Evolutionary conservation across 2,888 invertebrate genomes (phyloP).

Genomic region (Orthosia gracilis): DNA sequence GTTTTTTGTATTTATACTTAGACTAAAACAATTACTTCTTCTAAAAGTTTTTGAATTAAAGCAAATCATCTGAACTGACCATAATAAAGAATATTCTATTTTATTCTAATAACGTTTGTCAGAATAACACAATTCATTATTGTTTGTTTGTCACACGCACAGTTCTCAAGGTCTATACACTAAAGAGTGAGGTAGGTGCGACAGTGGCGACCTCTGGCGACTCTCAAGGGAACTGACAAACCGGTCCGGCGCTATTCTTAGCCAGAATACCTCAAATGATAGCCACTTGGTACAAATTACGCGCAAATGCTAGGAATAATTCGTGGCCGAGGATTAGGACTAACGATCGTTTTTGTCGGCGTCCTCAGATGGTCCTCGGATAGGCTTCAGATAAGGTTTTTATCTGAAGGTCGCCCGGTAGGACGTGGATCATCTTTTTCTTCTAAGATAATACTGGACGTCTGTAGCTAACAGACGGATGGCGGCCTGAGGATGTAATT

Average conservation of each 20-base stretch:
- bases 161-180: background rate
- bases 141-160: background rate
- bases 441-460: slow-evolving; percentile 32
- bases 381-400: slow-evolving; percentile 34
- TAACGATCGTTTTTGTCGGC: slow-evolving; percentile 67
- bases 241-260: background rate
- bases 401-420: slow-evolving; percentile 29
- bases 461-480: slow-evolving; percentile 23
- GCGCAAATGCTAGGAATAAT: slow-evolving; percentile 28
- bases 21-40: too few species aligned
- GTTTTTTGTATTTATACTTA: too few species aligned
- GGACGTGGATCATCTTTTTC: slow-evolving; percentile 46
- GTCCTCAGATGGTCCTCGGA: slow-evolving; percentile 11
- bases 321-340: slow-evolving; percentile 19
- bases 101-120: background rate
- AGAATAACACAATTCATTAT: background rate
- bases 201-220: slow-evolving; percentile 10
- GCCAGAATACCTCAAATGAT: slow-evolving; percentile 19
- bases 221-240: slow-evolving; percentile 9
- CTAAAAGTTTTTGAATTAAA: too few species aligned
- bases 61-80: too few species aligned
- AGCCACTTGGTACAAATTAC: slow-evolving; percentile 40
- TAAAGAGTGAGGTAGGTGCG: too few species aligned
- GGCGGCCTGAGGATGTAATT: slow-evolving; percentile 8
- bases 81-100: too few species aligned